Percentiles rank a stretch among this genome's conserved stretches.
Conservation (phyloP, 2,888 invertebrate genomes). For the Aplocera efformata region DNA sequence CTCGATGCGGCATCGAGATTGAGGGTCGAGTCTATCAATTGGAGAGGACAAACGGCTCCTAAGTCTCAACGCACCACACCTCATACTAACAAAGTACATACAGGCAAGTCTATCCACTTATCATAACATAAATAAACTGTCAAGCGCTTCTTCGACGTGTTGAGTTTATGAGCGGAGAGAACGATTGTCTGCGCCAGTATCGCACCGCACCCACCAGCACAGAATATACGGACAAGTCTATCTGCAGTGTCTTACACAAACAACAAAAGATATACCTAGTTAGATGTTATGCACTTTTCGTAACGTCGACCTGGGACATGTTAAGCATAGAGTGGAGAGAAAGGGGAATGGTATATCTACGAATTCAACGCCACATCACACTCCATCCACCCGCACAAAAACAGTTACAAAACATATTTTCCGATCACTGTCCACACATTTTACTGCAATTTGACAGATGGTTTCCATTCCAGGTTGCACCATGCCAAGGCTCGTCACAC, state of each 20-base stretch:
- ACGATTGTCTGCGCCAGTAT: slow-evolving; percentile 72
- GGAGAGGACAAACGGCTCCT: slow-evolving; percentile 76
- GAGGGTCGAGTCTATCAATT: slow-evolving; percentile 75
- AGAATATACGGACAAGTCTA: slow-evolving; percentile 34
- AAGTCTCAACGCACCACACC: slow-evolving; percentile 58
- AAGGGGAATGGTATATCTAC: too few species aligned
- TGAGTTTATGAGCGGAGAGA: slow-evolving; percentile 75
- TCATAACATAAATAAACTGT: too few species aligned
- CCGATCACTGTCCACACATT: too few species aligned
- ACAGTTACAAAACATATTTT: too few species aligned
- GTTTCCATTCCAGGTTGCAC: slow-evolving; percentile 25
- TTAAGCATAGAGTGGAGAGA: too few species aligned
- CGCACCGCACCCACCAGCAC: slow-evolving; percentile 51
- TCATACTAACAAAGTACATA: slow-evolving; percentile 43
- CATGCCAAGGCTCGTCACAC: slow-evolving; percentile 35
- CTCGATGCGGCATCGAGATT: slow-evolving; percentile 73
- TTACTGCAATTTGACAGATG: too few species aligned
- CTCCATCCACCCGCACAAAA: too few species aligned
- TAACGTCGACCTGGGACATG: too few species aligned
- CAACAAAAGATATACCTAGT: too few species aligned
- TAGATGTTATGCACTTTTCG: too few species aligned
- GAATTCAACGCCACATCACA: too few species aligned
- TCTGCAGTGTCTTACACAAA: too few species aligned
- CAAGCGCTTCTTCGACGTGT: slow-evolving; percentile 75
- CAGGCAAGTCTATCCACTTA: slow-evolving; percentile 4